These are phyloP conservation scores for Lerema accius DNA, from an alignment of 1,140 invertebrate species.

Conservation along the genomic window DNA sequence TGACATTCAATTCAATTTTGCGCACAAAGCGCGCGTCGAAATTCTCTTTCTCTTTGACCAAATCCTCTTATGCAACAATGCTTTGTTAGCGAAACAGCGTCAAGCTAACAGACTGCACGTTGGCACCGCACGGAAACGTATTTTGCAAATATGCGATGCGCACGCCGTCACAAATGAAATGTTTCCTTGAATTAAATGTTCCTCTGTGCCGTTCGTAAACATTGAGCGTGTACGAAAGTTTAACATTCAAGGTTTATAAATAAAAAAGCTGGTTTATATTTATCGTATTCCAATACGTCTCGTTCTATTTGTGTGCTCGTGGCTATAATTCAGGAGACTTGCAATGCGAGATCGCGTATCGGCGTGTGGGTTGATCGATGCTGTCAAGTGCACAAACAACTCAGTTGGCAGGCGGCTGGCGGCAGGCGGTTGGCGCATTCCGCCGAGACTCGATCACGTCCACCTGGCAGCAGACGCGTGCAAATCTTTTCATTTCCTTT, in stretches of 20 bases:
- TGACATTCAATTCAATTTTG: conserved; percentile 79
- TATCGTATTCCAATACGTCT: conserved; percentile 24
- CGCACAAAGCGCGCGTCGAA: conserved; percentile 73
- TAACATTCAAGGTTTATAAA: conserved; percentile 22
- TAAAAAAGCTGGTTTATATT: conserved; percentile 24
- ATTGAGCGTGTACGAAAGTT: neutral
- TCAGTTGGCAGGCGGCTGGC: conserved; percentile 53
- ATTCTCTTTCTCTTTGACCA: conserved; percentile 76
- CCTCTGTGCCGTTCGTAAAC: conserved; percentile 9
- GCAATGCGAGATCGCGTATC: conserved; percentile 46
- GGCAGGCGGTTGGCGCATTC: conserved; percentile 49
- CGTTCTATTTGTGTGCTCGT: conserved; percentile 27
- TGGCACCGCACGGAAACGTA: conserved; percentile 33
- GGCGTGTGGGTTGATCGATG: conserved; percentile 51
- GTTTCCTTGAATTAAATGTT: conserved; percentile 22
- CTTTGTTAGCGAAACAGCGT: conserved; percentile 71
- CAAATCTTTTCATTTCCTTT: conserved; percentile 32
- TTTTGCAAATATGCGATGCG: conserved; percentile 29
- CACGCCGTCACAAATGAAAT: conserved; percentile 26
- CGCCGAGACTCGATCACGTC: conserved; percentile 50
- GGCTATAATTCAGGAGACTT: conserved; percentile 26
- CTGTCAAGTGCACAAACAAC: conserved; percentile 57
- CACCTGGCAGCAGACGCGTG: conserved; percentile 64
- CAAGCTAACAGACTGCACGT: conserved; percentile 49
- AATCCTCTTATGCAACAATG: conserved; percentile 69